Evolutionary conservation across 2,888 invertebrate species (phyloP).

Genomic region (Teinopalpus imperialis): DNA sequence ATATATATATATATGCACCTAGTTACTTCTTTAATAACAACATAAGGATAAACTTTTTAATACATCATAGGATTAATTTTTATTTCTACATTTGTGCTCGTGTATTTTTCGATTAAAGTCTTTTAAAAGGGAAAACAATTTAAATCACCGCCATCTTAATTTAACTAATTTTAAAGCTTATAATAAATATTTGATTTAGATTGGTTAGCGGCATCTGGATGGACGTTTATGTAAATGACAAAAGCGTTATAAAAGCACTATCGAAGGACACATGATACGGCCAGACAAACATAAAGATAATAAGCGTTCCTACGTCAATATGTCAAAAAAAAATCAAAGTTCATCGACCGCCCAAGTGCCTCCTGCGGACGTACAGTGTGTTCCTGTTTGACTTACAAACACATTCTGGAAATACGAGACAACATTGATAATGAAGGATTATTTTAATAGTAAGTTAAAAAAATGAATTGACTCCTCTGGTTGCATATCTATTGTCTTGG

Average conservation of each 20-base stretch:
- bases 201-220: background rate
- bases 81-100: too few relatives aligned
- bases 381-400: constrained; percentile 46
- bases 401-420: constrained; percentile 37
- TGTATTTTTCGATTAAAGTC: too few relatives aligned
- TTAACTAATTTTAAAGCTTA: too few relatives aligned
- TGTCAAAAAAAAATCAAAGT: constrained; percentile 36
- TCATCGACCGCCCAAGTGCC: constrained; percentile 48
- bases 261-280: constrained; percentile 19
- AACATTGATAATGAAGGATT: constrained; percentile 28
- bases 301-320: constrained; percentile 17
- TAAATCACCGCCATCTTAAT: too few relatives aligned
- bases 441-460: background rate
- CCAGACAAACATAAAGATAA: constrained; percentile 18
- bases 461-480: too few relatives aligned
- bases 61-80: too few relatives aligned
- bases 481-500: too few relatives aligned
- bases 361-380: constrained; percentile 44
- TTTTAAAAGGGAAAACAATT: too few relatives aligned
- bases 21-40: too few relatives aligned
- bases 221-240: constrained; percentile 9
- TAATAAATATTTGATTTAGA: background rate
- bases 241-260: constrained; percentile 14
- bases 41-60: too few relatives aligned
- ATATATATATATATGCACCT: too few relatives aligned